These are phyloP conservation scores for Poliocrania exsul DNA, from an alignment of 2,797 vertebrate species.

Conservation along the genomic window DNA sequence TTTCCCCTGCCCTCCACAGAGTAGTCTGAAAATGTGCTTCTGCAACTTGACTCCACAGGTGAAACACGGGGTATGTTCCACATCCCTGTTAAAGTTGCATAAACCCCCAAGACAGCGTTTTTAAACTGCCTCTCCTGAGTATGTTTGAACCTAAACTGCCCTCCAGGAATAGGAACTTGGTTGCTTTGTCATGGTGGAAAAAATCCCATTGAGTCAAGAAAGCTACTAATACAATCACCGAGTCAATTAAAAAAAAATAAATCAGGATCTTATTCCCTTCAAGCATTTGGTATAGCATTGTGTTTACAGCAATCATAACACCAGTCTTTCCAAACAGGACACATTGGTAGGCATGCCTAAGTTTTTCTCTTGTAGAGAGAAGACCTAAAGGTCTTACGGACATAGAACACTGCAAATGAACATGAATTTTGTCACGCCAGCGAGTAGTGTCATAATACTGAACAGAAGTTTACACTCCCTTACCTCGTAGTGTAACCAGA, in stretches of 20 bases:
- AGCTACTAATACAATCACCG: constrained; percentile 83
- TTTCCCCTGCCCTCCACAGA: background rate
- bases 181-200: constrained; percentile 42
- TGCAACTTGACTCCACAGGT: constrained; percentile 62
- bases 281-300: constrained; percentile 76
- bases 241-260: constrained; percentile 73
- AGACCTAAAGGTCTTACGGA: constrained; percentile 85
- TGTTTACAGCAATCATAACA: constrained; percentile 63
- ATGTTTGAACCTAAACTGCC: background rate
- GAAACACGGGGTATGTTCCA: background rate
- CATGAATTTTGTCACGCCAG: constrained; percentile 14
- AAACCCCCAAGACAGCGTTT: constrained; percentile 23
- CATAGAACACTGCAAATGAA: constrained; percentile 75
- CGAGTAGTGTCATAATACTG: constrained; percentile 73
- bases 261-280: constrained; percentile 75
- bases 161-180: constrained; percentile 37
- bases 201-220: constrained; percentile 69
- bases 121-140: constrained; percentile 68
- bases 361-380: constrained; percentile 88
- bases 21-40: constrained; percentile 71
- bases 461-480: constrained; percentile 6
- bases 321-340: constrained; percentile 60
- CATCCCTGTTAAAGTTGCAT: background rate
- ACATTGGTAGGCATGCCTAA: constrained; percentile 79
- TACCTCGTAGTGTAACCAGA: background rate